Base-by-base conservation (phyloP, 2,888 invertebrate genomes). In the Cynaeus angustus region DNA sequence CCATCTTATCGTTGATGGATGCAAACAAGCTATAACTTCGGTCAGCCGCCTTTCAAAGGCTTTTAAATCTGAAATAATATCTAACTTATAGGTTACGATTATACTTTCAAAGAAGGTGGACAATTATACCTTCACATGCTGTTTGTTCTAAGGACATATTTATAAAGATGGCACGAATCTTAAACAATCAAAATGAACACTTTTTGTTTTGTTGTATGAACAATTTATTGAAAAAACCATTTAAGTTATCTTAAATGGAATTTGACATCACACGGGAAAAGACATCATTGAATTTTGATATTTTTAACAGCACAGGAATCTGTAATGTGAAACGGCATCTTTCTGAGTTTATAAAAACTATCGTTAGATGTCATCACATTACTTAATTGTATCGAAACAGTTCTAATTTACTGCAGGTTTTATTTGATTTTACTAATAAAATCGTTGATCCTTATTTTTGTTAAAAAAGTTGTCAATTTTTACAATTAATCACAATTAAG, bases 11-110 rank as follows among this genome's bases (percentile, higher is more conserved):
- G 98, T 97, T 50, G 96, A 92, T 33, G 99, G 99, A 83, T 97
- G 96, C 77, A 98, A 90, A 83, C 97, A 96, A 76, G 95, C 93
- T 82, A 99, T 97, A 10, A 99, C 98, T 88, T 99, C 99, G 0
- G 98, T 99, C 16, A 99, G 88, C 62, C 99, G 91, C 75, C 98
- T 90, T 86, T 99, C 99, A 85, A 99, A 99, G 38, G 98, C 98
- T 86, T 98, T 99, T 78, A 99, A 88, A 89, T 99, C 99, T 95
- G 87, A 82, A 87, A 88, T 77, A 76, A 81, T 78, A 82, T 82
- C 82, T 83, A 79, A 77, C 78, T 82, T 83, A 83, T 83, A 83
- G 82, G 82, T 83, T 83, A 83, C 77, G 77, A 77, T 72, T 70
- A 74, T 70, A 72, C 69, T 77, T 70, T 52, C 65, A 64, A 53